Evolutionary conservation across 1,140 invertebrate species (phyloP), one percentile per base, ranked within the genome.

Genomic region (Glossosoma conforme): DNA sequence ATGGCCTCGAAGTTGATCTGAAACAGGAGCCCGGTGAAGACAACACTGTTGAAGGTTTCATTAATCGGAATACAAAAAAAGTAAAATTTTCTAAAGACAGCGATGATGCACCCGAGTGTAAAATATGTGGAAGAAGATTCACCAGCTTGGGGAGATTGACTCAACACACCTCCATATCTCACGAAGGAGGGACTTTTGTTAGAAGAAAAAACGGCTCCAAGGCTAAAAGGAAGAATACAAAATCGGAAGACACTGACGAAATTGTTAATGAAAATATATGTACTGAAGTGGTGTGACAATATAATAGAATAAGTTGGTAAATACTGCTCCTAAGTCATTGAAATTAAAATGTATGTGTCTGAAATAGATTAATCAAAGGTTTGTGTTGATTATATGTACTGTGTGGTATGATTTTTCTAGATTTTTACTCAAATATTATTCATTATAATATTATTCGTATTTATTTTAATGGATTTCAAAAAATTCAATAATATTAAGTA

Each of bases 141-240:
- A 50, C 48, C 9, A 50, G 48, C 22, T 11, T 50, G 8, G 48
- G 38, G 14, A 50, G 48, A 35, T 22, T 50, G 6, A 14, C 15
- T n/a, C 48, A 50, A 35, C 48, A 50, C 24, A 20, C 42, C 2
- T 28, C 36, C 4, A 42, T 43, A 9, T 28, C 30, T 1, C 48
- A 50, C 14, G 24, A 28, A 22, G 38, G 28, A 2, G 42, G 24
- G 24, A 25, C 24, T 13, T 50, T 50, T 42, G 3, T n/a, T n/a
- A 17, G 17, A 42, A 28, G 24, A n/a, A n/a, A 28, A 28, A 28
- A 28, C 24, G 24, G 24, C n/a, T n/a, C n/a, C n/a, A 28, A 28
- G 24, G 24, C n/a, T n/a, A 28, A 28, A n/a, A 28, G n/a, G 24
- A 6, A 28, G 24, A 8, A 8, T n/a, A 6, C 6, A n/a, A 28